phyloP scores from a whole-genome alignment of 2,797 vertebrate species.

The Hydrolagus colliei region DNA sequence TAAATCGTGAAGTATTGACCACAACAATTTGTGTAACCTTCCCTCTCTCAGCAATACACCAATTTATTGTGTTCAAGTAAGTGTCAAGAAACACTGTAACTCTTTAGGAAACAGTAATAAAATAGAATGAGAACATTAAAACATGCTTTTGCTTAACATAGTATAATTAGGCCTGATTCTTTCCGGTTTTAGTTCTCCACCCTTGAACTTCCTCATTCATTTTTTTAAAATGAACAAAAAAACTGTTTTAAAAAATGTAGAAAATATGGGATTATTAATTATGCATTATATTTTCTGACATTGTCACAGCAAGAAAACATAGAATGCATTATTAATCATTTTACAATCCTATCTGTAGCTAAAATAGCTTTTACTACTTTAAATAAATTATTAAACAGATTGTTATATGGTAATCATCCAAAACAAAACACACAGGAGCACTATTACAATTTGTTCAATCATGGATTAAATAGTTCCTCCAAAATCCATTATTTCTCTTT shows the following conservation, averaged over 20 bases:
- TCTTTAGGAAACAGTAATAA: neutral
- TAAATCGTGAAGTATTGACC: no score
- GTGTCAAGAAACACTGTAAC: neutral
- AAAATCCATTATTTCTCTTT: neutral
- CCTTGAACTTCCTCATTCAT: no score
- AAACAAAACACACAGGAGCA: neutral
- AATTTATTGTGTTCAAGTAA: no score
- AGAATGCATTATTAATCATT: conserved; percentile 23
- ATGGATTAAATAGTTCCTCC: neutral
- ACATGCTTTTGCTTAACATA: no score
- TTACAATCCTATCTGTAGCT: neutral
- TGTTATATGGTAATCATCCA: neutral
- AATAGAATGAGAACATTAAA: neutral
- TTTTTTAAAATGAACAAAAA: no score
- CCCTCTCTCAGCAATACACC: neutral
- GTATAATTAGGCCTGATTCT: no score
- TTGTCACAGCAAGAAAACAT: neutral
- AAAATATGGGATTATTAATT: neutral
- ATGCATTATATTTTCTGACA: neutral
- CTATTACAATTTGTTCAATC: neutral
- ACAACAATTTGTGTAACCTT: no score
- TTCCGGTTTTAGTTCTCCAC: no score
- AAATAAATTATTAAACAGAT: neutral
- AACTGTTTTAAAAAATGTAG: no score
- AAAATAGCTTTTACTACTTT: neutral